Evolutionary conservation across 2,797 vertebrate species (phyloP).

Genomic region (Chanos chanos): DNA sequence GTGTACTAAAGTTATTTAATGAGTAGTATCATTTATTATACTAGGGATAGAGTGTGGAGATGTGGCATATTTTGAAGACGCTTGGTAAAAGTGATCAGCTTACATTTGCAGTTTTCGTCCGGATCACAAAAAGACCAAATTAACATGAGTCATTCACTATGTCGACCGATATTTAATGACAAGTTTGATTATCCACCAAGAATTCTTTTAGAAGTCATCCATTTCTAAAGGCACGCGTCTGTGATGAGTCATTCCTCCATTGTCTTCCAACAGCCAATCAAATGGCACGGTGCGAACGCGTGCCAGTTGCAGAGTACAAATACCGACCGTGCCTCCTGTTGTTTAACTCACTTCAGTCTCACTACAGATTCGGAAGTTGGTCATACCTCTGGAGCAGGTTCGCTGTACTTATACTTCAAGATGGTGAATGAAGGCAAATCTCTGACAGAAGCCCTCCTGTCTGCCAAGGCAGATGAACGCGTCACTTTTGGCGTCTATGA

Average conservation of each 20-base stretch:
- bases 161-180: too few relatives aligned
- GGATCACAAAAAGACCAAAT: too few relatives aligned
- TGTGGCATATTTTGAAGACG: too few relatives aligned
- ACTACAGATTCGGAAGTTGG: too few relatives aligned
- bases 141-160: too few relatives aligned
- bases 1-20: too few relatives aligned
- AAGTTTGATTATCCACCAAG: too few relatives aligned
- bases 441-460: constrained; percentile 79
- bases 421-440: constrained; percentile 82
- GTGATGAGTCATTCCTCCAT: constrained; percentile 48
- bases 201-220: constrained; percentile 46
- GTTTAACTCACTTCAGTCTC: constrained; percentile 9
- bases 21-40: too few relatives aligned
- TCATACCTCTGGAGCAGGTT: constrained; percentile 33
- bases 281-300: constrained; percentile 45
- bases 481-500: constrained; percentile 91
- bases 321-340: constrained; percentile 19
- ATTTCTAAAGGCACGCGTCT: constrained; percentile 68
- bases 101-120: too few relatives aligned
- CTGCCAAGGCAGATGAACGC: constrained; percentile 78
- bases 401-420: constrained; percentile 41
- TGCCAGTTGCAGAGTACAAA: constrained; percentile 64
- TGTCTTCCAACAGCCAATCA: constrained; percentile 66
- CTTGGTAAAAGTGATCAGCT: too few relatives aligned
- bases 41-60: too few relatives aligned